Evolutionary conservation across 2,113 vertebrate species (phyloP), one percentile per base, ranked within the genome.

Genomic region (Burhinus oedicnemus): DNA sequence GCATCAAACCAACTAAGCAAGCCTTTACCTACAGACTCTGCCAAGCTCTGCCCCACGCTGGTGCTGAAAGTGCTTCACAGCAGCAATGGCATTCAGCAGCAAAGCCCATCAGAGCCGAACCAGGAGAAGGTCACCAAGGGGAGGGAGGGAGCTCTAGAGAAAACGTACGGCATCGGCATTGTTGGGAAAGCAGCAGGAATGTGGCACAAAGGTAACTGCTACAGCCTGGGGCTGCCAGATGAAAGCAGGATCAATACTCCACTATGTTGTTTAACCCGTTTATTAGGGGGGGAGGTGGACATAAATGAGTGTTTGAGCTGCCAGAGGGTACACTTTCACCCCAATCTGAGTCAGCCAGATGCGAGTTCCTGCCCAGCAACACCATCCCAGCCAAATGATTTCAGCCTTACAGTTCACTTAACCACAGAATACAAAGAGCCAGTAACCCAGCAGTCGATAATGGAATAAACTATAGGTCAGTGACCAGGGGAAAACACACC

Each of bases 381-480:
- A 83, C 93, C 91, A 75, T 5, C 34, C 5, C 83, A 88, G 87
- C 89, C 93, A 95, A 95, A 82, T 47, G 76, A 95, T 86, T 91
- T 83, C 93, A 94, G 95, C 76, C 89, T 94, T 36, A 86, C 94
- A 81, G 91, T 83, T 95, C 95, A 90, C 94, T 96, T 93, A 80
- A 60, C 89, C 93, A 79, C 90, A 74, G 88, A 78, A 75, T 10
- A 87, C 76, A 90, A 86, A 95, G 91, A 95, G 95, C 95, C 94
- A 95, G 87, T 78, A 97, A 95, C 89, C 87, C 96, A 88, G 95
- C 96, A 95, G 93, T 94, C 60, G 20, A 93, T 96, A 97, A 96
- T 95, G 92, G 95, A 95, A 97, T 95, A 97, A 96, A 95, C 96
- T 74, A 94, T 88, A 96, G 97, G 96, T 97, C 96, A 97, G 89